Evolutionary conservation across 92 coral and sea anemone genomes (phyloP).

Genomic region (Epizoanthus rinbou): DNA sequence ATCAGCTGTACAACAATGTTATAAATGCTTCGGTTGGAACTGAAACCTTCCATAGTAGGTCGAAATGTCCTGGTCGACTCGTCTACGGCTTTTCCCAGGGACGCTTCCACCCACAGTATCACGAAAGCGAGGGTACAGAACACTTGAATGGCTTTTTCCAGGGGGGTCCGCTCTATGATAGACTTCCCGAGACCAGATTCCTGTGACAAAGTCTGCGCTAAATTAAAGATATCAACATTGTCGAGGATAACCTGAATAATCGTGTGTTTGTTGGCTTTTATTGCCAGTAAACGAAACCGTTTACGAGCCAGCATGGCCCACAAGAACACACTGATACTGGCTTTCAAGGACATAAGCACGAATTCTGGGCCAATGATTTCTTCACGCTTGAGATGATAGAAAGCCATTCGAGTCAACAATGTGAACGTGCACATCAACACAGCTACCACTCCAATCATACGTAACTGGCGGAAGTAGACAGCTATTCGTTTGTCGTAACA

Average conservation of each 20-base stretch:
- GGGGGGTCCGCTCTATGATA: slow-evolving; percentile 20
- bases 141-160: slow-evolving; percentile 51
- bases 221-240: slow-evolving; percentile 47
- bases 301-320: slow-evolving; percentile 34
- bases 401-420: slow-evolving; percentile 46
- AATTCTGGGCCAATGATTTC: slow-evolving; percentile 35
- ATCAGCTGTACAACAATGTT: slow-evolving; percentile 27
- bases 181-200: slow-evolving; percentile 37
- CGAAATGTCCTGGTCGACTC: slow-evolving; percentile 23
- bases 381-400: slow-evolving; percentile 35
- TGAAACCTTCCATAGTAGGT: slow-evolving; percentile 25
- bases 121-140: slow-evolving; percentile 48
- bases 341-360: slow-evolving; percentile 35
- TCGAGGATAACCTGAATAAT: slow-evolving; percentile 40
- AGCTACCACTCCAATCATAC: slow-evolving; percentile 29
- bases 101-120: slow-evolving; percentile 32
- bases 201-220: slow-evolving; percentile 43
- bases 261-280: slow-evolving; percentile 31
- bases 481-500: slow-evolving; percentile 41
- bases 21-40: slow-evolving; percentile 32
- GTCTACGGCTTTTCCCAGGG: slow-evolving; percentile 38
- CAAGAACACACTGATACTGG: slow-evolving; percentile 43
- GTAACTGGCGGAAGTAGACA: slow-evolving; percentile 28
- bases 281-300: slow-evolving; percentile 23
- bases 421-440: slow-evolving; percentile 54